phyloP scores from a whole-genome alignment of 2,888 invertebrate genomes.

The Eubasilissa splendida region DNA sequence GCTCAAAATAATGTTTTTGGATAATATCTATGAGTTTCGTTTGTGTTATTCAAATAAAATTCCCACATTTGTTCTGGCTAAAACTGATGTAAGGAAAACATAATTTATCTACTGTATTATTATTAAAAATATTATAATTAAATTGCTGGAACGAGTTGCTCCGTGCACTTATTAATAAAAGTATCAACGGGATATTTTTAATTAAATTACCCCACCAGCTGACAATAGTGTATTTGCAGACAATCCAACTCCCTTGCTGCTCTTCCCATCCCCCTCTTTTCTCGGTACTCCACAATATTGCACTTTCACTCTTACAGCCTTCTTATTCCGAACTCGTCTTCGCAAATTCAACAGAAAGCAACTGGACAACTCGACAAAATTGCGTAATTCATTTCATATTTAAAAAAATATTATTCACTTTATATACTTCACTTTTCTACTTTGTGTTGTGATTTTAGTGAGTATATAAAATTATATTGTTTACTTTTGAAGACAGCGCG shows the following conservation, averaged over 20 bases:
- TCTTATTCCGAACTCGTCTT: neutral
- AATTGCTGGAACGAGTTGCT: neutral
- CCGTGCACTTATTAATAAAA: slow-evolving; percentile 36
- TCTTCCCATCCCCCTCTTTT: neutral
- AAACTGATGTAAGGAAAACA: too few species aligned
- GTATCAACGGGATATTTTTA: slow-evolving; percentile 41
- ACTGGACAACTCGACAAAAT: neutral
- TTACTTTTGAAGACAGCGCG: neutral
- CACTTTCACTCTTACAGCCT: neutral
- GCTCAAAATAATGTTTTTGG: too few species aligned
- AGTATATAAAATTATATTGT: too few species aligned
- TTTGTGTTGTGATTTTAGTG: too few species aligned
- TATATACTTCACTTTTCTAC: neutral
- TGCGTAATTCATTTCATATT: neutral
- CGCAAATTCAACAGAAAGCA: neutral
- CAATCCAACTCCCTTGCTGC: slow-evolving; percentile 19
- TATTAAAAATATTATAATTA: slow-evolving; percentile 2
- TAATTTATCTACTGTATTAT: too few species aligned
- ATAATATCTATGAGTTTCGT: too few species aligned
- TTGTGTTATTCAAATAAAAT: too few species aligned
- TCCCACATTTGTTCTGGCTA: too few species aligned
- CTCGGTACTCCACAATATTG: neutral
- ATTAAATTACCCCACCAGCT: slow-evolving; percentile 26
- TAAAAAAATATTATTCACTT: neutral
- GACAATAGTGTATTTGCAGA: slow-evolving; percentile 31